Percentiles rank a stretch among this genome's conserved stretches.
These are phyloP conservation scores for Mythimna ferrago DNA, from an alignment of 2,888 invertebrate genomes.

Conservation along the genomic window DNA sequence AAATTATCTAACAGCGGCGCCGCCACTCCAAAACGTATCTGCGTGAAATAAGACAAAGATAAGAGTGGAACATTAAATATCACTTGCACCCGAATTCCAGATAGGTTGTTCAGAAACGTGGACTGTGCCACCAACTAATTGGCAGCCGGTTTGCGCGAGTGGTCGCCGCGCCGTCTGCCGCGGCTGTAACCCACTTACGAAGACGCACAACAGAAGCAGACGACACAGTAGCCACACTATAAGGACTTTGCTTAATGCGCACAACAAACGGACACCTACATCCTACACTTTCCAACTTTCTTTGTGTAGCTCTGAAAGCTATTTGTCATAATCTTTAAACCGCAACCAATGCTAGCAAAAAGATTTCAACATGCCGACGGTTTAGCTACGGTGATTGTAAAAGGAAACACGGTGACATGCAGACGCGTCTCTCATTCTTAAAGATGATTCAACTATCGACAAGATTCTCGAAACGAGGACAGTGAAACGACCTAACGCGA, in stretches of 20 bases:
- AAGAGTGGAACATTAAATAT: constrained; percentile 49
- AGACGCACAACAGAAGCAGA: constrained; percentile 67
- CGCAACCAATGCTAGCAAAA: constrained; percentile 52
- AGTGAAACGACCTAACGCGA: constrained; percentile 83
- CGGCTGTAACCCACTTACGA: constrained; percentile 77
- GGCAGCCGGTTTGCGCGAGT: constrained; percentile 75
- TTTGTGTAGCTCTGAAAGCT: constrained; percentile 37
- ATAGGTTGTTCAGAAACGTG: constrained; percentile 55
- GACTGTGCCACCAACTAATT: constrained; percentile 69
- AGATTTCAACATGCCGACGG: constrained; percentile 45
- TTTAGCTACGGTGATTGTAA: constrained; percentile 47
- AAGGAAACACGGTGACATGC: constrained; percentile 37
- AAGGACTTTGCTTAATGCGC: constrained; percentile 64
- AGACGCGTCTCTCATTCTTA: constrained; percentile 43
- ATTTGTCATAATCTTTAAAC: constrained; percentile 47
- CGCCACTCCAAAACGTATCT: constrained; percentile 45
- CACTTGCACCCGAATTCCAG: constrained; percentile 56
- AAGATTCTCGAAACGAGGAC: constrained; percentile 78
- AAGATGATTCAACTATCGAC: constrained; percentile 70
- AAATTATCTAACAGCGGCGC: constrained; percentile 59
- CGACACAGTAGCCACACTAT: constrained; percentile 56
- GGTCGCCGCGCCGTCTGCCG: constrained; percentile 83
- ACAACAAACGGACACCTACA: constrained; percentile 61
- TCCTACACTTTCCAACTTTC: constrained; percentile 67
- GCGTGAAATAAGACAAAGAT: constrained; percentile 55